Evolutionary conservation across 2,113 vertebrate species (phyloP).

Genomic region (Zingel zingel): DNA sequence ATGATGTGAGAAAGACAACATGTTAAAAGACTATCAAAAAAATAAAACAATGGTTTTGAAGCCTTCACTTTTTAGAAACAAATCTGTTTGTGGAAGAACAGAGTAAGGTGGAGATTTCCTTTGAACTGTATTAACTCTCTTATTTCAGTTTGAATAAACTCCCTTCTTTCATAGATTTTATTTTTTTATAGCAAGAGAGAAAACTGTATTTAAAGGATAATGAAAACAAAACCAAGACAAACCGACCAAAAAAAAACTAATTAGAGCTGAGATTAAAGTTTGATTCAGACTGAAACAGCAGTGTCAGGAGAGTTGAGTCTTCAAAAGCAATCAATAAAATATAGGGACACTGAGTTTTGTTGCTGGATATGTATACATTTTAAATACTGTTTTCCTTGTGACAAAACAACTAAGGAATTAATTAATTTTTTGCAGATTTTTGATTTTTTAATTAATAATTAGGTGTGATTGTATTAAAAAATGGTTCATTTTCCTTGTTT

Average conservation of each 20-base stretch:
- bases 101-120: background rate
- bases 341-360: too few species aligned
- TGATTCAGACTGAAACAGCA: background rate
- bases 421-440: background rate
- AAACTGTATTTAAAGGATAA: background rate
- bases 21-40: background rate
- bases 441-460: background rate
- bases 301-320: background rate
- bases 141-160: background rate
- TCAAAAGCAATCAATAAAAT: background rate
- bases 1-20: background rate
- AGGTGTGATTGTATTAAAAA: background rate
- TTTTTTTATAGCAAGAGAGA: slow-evolving; percentile 6
- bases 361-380: background rate
- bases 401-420: background rate
- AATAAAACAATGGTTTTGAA: too few species aligned
- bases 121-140: background rate
- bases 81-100: slow-evolving; percentile 7
- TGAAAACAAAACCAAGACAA: background rate
- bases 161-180: background rate
- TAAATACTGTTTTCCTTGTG: background rate
- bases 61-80: background rate
- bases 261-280: background rate
- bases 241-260: background rate
- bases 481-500: background rate